phyloP scores from a whole-genome alignment of 35 echinoderm and acorn worm genomes.

The Holothuria glaberrima region DNA sequence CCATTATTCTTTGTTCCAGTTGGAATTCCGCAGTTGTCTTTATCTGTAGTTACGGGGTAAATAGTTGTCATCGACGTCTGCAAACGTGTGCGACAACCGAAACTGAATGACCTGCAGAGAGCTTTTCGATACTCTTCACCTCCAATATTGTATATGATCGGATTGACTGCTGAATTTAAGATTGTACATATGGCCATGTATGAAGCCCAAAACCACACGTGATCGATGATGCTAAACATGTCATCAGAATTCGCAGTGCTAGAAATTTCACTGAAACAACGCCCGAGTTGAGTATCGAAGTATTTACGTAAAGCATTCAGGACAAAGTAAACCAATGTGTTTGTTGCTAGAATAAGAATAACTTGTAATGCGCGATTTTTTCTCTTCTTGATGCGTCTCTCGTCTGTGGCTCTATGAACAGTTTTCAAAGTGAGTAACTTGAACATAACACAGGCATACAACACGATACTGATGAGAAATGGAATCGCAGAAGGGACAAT shows the following conservation, averaged over 20 bases:
- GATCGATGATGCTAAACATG: not conserved
- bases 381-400: too few species aligned
- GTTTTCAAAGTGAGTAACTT: not conserved
- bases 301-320: conserved; percentile 15
- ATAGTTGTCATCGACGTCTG: too few species aligned
- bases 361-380: not conserved
- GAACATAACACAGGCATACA: not conserved
- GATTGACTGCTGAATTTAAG: conserved; percentile 26
- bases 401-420: not conserved
- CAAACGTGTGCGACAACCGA: not conserved
- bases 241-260: not conserved
- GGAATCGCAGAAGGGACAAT: not conserved
- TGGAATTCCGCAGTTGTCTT: too few species aligned
- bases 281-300: not conserved
- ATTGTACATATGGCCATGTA: conserved; percentile 49
- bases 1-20: too few species aligned
- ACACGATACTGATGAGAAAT: not conserved
- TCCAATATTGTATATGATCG: conserved; percentile 39
- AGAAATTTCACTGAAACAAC: not conserved
- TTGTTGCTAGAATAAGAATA: not conserved
- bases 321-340: conserved; percentile 31
- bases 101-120: not conserved
- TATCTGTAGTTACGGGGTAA: too few species aligned
- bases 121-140: conserved; percentile 14
- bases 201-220: conserved; percentile 15